Percentiles rank a stretch among this genome's conserved stretches.
Conservation (phyloP, 2,113 vertebrate genomes). For the Tonatia bakeri region DNA sequence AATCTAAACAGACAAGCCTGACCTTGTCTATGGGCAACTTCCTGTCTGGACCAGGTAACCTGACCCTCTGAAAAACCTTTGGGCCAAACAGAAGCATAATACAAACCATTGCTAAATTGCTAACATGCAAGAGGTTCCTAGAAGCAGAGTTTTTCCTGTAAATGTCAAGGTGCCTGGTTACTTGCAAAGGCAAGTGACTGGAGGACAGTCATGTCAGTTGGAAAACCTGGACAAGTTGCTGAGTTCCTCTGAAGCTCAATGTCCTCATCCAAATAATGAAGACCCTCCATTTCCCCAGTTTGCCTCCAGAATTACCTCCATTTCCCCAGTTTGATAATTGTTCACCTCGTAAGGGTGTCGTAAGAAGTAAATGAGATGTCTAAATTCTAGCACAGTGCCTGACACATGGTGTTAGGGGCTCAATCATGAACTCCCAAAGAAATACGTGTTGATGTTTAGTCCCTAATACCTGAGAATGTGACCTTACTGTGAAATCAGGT, state of each 20-base stretch:
- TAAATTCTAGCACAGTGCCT: neutral
- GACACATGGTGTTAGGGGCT: neutral
- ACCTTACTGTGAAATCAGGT: neutral
- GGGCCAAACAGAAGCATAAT: neutral
- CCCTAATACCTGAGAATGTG: neutral
- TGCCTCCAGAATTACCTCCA: too few relatives aligned
- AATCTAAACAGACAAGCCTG: neutral
- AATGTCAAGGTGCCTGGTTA: neutral
- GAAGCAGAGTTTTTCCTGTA: neutral
- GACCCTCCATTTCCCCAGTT: too few relatives aligned
- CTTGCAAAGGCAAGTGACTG: neutral
- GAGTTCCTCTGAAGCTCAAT: neutral
- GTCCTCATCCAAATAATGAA: neutral
- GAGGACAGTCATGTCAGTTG: neutral
- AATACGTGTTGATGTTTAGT: neutral
- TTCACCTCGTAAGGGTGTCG: neutral
- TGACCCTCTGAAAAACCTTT: neutral
- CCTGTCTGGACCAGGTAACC: neutral
- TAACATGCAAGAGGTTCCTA: neutral
- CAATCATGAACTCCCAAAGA: neutral
- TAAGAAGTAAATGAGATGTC: neutral
- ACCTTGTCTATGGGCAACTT: neutral
- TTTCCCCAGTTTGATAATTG: too few relatives aligned
- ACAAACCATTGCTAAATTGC: neutral
- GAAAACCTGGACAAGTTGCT: neutral